A percentile compares a stretch with the other conserved stretches of the same genome.
These are phyloP conservation scores for Elmis aenea DNA, from an alignment of 2,888 invertebrate genomes.

Conservation along the genomic window DNA sequence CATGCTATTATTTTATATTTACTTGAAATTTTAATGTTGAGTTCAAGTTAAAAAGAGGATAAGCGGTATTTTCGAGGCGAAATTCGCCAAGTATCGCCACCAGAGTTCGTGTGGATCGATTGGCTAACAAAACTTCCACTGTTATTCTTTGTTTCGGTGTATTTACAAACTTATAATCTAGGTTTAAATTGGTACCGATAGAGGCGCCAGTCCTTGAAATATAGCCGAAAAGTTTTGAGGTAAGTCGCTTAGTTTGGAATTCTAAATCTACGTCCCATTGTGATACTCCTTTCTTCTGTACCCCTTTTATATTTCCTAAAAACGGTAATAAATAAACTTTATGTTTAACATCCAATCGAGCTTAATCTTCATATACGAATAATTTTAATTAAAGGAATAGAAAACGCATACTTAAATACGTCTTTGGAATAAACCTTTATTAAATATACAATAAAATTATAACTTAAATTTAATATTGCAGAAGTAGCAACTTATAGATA, in stretches of 20 bases:
- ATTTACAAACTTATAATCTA: conserved; percentile 63
- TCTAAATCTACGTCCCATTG: conserved; percentile 72
- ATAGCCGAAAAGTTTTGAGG: conserved; percentile 69
- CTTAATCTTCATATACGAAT: no score
- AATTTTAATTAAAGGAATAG: no score
- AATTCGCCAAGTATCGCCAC: conserved; percentile 60
- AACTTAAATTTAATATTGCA: no score
- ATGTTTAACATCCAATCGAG: conserved; percentile 9
- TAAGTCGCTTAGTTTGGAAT: conserved; percentile 73
- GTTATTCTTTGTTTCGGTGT: conserved; percentile 54
- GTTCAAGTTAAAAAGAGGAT: conserved; percentile 68
- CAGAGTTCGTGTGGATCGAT: conserved; percentile 55
- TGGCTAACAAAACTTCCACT: conserved; percentile 47
- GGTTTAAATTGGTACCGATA: conserved; percentile 55
- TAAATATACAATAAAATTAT: no score
- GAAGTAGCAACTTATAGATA: no score
- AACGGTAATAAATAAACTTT: conserved; percentile 20
- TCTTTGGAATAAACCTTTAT: no score
- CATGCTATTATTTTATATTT: conserved; percentile 29
- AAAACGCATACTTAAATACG: no score
- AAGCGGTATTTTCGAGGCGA: conserved; percentile 68
- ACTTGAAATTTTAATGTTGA: conserved; percentile 61
- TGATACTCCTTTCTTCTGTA: conserved; percentile 64
- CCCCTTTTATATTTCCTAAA: conserved; percentile 55
- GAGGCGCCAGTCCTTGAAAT: conserved; percentile 47